Conservation (phyloP, 2,888 invertebrate species). For the Stenichneumon culpator region DNA sequence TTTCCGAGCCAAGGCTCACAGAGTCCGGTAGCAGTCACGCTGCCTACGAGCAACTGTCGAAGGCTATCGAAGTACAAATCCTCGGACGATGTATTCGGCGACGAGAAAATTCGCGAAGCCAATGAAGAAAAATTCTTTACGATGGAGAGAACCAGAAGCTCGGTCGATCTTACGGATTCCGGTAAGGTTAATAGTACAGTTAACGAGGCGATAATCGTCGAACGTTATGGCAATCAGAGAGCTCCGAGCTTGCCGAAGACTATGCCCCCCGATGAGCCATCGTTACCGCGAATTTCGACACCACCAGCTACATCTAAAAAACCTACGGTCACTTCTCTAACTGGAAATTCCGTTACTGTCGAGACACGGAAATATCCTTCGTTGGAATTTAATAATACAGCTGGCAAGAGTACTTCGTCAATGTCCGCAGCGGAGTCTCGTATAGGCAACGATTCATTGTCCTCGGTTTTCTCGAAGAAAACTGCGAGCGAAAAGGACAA, state of each 20-base stretch:
- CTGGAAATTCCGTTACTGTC: conserved; percentile 72
- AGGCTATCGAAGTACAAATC: conserved; percentile 84
- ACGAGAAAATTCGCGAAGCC: conserved; percentile 73
- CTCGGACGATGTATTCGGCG: conserved; percentile 83
- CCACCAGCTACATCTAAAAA: conserved; percentile 34
- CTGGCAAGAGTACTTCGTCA: conserved; percentile 7
- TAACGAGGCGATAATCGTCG: conserved; percentile 39
- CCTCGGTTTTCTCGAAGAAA: conserved; percentile 28
- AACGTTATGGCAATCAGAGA: conserved; percentile 45
- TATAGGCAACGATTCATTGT: conserved; percentile 5
- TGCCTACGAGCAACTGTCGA: conserved; percentile 84
- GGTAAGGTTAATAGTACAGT: conserved; percentile 1
- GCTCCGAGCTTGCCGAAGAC: conserved; percentile 71
- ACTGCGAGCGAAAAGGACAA: conserved; percentile 8
- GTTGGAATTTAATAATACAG: conserved; percentile 33
- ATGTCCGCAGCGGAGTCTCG: conserved; percentile 11
- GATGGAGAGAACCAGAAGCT: conserved; percentile 79
- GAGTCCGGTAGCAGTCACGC: conserved; percentile 79
- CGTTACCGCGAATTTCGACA: conserved; percentile 57
- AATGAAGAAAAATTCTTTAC: conserved; percentile 73
- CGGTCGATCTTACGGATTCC: conserved; percentile 78
- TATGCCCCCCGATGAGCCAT: conserved; percentile 70
- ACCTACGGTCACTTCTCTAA: conserved; percentile 46
- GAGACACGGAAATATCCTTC: conserved; percentile 32
- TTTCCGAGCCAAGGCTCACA: conserved; percentile 72